Evolutionary conservation across 1,140 invertebrate species (phyloP), one percentile per base, ranked within the genome.

Genomic region (Papilio machaon): DNA sequence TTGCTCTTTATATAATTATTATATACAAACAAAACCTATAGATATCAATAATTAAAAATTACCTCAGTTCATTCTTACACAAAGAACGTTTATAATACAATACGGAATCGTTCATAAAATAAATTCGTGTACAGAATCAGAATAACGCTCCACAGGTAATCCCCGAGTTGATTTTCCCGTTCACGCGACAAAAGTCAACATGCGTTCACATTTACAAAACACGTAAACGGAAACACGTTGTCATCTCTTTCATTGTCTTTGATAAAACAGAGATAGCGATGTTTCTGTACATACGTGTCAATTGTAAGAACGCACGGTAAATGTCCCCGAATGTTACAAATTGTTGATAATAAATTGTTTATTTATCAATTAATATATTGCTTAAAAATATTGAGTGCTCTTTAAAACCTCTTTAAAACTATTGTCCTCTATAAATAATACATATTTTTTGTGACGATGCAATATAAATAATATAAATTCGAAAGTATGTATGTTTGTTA

Each of bases 111-210:
- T n/a, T 19, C 2, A 46, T 19, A 75, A 43, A 19, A 75, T 74
- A 74, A 75, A 49, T 49, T 49, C n/a, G 74, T 47, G 23, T 19
- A 23, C 8, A 54, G 74, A 76, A 76, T 49, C 47, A 76, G 74
- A 76, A 76, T 76, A 76, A 76, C 23, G 4, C 74, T 23, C 19
- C 46, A 52, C 19, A 76, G 74, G 74, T 76, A 76, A 76, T 76
- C 47, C 74, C 74, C 74, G 64, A 54, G 73, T 23, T 52, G 2
- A 76, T 76, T 76, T 76, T 76, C 74, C 74, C 74, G 74, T 52
- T 76, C 43, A 76, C 74, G 43, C n/a, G 13, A 47, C 46, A 54
- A 15, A n/a, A 46, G 17, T 2, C 73, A n/a, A 76, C 74, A 47
- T 49, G 74, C 47, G 23, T 23, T 4, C 43, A n/a, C 38, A 46